A percentile compares a stretch with the other conserved stretches of the same genome.
phyloP scores from a whole-genome alignment of 2,797 vertebrate species.

The Rhadinocentrus ornatus region DNA sequence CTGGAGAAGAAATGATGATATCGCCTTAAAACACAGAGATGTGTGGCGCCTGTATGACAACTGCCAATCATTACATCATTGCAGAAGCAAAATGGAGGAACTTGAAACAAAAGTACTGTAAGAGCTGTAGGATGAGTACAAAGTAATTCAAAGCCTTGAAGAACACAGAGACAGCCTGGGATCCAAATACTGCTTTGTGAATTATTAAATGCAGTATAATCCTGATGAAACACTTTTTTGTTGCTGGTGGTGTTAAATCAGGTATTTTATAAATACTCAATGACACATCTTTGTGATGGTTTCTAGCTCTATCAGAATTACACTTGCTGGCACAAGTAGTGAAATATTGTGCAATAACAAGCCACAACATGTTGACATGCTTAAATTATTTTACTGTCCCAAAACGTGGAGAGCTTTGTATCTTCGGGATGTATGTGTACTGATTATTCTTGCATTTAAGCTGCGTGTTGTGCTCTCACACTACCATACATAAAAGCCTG shows the following conservation, averaged over 20 bases:
- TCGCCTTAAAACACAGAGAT: not conserved
- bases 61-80: not conserved
- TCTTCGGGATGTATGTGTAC: constrained; percentile 17
- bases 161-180: not conserved
- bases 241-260: not conserved
- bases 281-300: constrained; percentile 41
- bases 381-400: constrained; percentile 7
- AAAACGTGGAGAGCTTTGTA: constrained; percentile 26
- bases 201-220: not conserved
- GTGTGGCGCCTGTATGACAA: not conserved
- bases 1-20: not conserved
- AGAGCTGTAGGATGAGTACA: not conserved
- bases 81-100: not conserved
- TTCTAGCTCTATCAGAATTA: constrained; percentile 48
- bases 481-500: too few relatives aligned
- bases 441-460: constrained; percentile 18
- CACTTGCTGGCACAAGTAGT: constrained; percentile 19
- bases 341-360: constrained; percentile 31
- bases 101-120: not conserved
- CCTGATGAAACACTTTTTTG: not conserved
- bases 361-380: constrained; percentile 53
- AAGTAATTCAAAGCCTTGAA: not conserved
- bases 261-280: constrained; percentile 23
- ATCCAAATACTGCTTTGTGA: not conserved
- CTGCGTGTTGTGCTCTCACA: too few relatives aligned